A percentile compares a stretch with the other conserved stretches of the same genome.
These are phyloP conservation scores for Ciconia nigra DNA, from an alignment of 2,797 vertebrate genomes.

Conservation along the genomic window DNA sequence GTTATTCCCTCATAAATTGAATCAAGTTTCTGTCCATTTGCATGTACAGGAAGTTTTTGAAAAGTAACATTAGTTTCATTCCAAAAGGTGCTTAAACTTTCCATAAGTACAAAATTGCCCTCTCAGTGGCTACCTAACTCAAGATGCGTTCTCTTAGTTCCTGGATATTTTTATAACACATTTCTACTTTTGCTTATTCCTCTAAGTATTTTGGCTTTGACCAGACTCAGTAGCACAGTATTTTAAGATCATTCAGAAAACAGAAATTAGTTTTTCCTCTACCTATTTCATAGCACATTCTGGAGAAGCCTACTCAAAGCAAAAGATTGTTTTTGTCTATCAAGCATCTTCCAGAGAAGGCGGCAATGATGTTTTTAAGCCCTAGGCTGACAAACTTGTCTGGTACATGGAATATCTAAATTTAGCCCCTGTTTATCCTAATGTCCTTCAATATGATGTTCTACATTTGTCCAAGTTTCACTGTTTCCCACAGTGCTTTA, in stretches of 20 bases:
- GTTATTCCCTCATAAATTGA: neutral
- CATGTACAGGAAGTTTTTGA: neutral
- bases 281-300: neutral
- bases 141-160: neutral
- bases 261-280: neutral
- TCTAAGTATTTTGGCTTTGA: neutral
- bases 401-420: neutral
- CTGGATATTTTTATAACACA: neutral
- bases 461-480: neutral
- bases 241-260: neutral
- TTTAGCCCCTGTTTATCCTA: neutral
- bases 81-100: neutral
- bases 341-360: neutral
- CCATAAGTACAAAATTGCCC: neutral
- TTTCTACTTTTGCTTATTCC: neutral
- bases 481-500: neutral
- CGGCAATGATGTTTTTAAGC: neutral
- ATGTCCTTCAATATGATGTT: neutral
- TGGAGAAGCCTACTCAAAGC: neutral
- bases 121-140: neutral
- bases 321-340: neutral
- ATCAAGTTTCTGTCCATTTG: neutral
- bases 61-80: neutral
- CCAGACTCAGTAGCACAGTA: neutral
- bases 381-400: accelerated